Evolutionary conservation across 2,797 vertebrate species (phyloP).

Genomic region (Periophthalmus magnuspinnatus): DNA sequence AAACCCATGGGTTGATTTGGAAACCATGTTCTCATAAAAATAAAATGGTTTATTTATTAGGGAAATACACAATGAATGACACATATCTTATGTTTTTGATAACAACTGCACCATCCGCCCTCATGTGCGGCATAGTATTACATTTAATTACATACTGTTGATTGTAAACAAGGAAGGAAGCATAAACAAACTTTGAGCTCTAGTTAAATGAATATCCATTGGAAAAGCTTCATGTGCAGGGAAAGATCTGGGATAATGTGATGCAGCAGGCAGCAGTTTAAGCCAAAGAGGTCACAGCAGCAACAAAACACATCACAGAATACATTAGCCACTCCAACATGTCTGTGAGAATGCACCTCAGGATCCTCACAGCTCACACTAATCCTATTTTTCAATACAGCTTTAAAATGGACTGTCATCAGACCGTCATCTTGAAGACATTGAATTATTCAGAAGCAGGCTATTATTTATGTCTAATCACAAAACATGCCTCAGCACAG

Average conservation of each 20-base stretch:
- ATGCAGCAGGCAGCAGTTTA: conserved; percentile 16
- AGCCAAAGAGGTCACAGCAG: conserved; percentile 28
- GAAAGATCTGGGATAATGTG: conserved; percentile 36
- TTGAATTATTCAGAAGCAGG: no score
- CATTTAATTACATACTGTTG: background rate
- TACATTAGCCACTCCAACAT: conserved; percentile 39
- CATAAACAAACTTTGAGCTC: background rate
- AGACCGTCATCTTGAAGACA: no score
- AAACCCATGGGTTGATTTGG: no score
- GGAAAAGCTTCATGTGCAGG: background rate
- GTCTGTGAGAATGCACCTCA: conserved; percentile 7
- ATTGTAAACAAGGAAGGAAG: conserved; percentile 3
- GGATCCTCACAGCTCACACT: conserved; percentile 9
- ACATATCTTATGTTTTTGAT: no score
- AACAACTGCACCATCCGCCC: no score
- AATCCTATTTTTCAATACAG: background rate
- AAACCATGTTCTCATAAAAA: no score
- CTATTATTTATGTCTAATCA: no score
- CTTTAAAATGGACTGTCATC: no score
- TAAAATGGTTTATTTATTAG: no score
- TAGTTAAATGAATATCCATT: background rate
- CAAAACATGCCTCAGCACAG: no score
- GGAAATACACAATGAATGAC: no score
- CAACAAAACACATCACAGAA: conserved; percentile 20
- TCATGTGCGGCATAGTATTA: no score